phyloP scores from a whole-genome alignment of 2,797 vertebrate genomes.

The Hapalemur alaotrensis region DNA sequence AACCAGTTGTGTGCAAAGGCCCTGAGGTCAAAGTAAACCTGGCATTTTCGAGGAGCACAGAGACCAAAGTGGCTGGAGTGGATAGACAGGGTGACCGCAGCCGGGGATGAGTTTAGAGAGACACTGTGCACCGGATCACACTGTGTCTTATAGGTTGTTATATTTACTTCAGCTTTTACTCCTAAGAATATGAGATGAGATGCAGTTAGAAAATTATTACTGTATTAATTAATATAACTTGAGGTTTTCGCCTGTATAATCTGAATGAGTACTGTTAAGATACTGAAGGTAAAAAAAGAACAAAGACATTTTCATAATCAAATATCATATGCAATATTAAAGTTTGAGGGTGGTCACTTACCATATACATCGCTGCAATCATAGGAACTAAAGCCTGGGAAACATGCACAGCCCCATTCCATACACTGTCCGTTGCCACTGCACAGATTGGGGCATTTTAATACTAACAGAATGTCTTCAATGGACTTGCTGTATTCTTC shows the following conservation, averaged over 20 bases:
- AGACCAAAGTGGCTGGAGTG: neutral
- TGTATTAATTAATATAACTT: neutral
- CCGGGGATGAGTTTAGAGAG: neutral
- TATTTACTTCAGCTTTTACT: neutral
- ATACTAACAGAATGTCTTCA: slow-evolving; percentile 78
- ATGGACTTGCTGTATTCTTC: slow-evolving; percentile 73
- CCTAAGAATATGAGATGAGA: neutral
- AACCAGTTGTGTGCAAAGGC: neutral
- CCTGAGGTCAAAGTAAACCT: neutral
- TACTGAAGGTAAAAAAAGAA: neutral
- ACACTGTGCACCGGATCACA: neutral
- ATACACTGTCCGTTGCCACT: slow-evolving; percentile 89
- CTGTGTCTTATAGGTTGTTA: neutral
- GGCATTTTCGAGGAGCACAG: neutral
- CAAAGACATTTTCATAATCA: neutral
- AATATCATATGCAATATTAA: neutral
- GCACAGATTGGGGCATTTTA: slow-evolving; percentile 90
- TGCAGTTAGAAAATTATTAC: neutral
- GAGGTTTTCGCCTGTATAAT: neutral
- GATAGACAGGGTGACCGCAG: neutral
- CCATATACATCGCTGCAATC: slow-evolving; percentile 89
- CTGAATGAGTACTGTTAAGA: neutral
- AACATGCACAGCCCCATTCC: slow-evolving; percentile 91
- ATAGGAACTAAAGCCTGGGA: slow-evolving; percentile 89
- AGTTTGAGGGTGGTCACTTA: slow-evolving; percentile 77